Evolutionary conservation across 2,797 vertebrate genomes (phyloP), one percentile per base, ranked within the genome.

Genomic region (Syngnathus acus): DNA sequence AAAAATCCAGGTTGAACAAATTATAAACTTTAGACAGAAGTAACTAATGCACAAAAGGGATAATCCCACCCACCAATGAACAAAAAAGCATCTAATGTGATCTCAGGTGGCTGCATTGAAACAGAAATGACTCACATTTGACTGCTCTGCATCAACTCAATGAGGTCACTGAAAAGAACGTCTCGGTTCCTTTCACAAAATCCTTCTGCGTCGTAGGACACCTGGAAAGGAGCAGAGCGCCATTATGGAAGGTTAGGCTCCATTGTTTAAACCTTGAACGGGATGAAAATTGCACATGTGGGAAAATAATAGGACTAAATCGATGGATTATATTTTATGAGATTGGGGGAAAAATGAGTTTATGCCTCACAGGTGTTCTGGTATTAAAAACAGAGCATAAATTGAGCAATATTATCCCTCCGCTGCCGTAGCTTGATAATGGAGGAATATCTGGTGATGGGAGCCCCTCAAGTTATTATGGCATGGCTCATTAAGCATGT

Each of bases 61-160:
- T 9, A 60, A n/a, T 11, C 19, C 39, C 11, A 14, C 32, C 32
- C 5, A 2, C 21, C 11, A 43, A 26, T 42, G 58, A 40, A 32
- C 32, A 32, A 60, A 39, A 39, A 6, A 40, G n/a, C 17, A 7
- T 16, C 26, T 7, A 37, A 17, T 59, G 17, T 68, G 54, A 9
- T 51, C 72, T 68, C 66, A 74, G 72, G 74, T 72, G 32, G 1
- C 17, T 40, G 68, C 54, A 62, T 43, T 16, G 63, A 69, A 74
- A 79, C 13, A 58, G 59, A 40, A 65, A 59, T 51, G 59, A 93
- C 96, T 93, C 89, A 99, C 97, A 93, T 92, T 84, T 99, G 94
- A 80, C 97, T 99, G 94, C 95, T 98, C 84, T 99, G 97, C 97
- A 99, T 98, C 81, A 99, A 84, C 82, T 99, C 97, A 32, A 99